Conservation (phyloP, 2,888 invertebrate species). For the Amaurobius ferox region DNA sequence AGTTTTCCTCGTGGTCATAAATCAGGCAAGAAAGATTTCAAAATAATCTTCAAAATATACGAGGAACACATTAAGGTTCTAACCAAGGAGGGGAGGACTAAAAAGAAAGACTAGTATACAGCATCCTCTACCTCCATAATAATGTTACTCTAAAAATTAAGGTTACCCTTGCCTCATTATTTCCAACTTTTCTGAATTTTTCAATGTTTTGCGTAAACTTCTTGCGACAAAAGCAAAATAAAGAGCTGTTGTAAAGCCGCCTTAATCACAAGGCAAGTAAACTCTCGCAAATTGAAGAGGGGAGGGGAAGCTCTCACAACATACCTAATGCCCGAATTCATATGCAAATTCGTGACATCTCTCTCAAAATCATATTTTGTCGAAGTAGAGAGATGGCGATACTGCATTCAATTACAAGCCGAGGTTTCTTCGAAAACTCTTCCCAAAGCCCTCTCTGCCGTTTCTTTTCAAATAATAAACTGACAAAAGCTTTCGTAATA, state of each 20-base stretch:
- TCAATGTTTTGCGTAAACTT: slow-evolving; percentile 36
- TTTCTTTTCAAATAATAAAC: slow-evolving; percentile 71
- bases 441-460: slow-evolving; percentile 40
- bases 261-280: slow-evolving; percentile 57
- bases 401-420: slow-evolving; percentile 60
- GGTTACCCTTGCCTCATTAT: slow-evolving; percentile 4
- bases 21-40: too few species aligned
- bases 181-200: slow-evolving; percentile 1
- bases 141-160: slow-evolving; percentile 2
- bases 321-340: slow-evolving; percentile 65
- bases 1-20: too few species aligned
- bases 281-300: slow-evolving; percentile 24
- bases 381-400: slow-evolving; percentile 27
- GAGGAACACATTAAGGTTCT: too few species aligned
- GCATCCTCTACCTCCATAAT: background rate
- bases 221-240: slow-evolving; percentile 19
- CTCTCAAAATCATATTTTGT: slow-evolving; percentile 69
- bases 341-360: slow-evolving; percentile 66
- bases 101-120: background rate
- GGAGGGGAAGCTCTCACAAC: slow-evolving; percentile 14
- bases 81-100: too few species aligned
- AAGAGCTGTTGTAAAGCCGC: slow-evolving; percentile 48
- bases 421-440: slow-evolving; percentile 31
- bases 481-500: slow-evolving; percentile 71
- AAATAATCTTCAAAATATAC: too few species aligned